Conservation (phyloP, 2,888 invertebrate species). For the Macaria liturata region DNA sequence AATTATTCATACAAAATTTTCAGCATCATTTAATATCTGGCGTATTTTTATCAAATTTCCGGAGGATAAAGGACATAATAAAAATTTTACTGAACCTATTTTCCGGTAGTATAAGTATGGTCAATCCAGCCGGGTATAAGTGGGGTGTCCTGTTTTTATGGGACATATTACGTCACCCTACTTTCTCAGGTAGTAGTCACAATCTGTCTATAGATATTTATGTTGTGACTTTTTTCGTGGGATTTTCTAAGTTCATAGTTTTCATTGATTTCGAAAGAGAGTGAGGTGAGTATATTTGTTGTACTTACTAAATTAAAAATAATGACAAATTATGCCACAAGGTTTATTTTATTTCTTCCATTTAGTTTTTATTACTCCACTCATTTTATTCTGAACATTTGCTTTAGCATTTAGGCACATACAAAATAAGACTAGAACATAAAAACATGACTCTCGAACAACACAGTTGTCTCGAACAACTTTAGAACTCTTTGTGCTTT, state of each 20-base stretch:
- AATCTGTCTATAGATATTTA: constrained; percentile 51
- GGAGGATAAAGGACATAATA: constrained; percentile 47
- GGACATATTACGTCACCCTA: constrained; percentile 50
- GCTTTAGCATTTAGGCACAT: too few species aligned
- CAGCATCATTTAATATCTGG: constrained; percentile 47
- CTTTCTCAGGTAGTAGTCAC: constrained; percentile 43
- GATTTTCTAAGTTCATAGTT: neutral
- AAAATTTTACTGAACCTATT: constrained; percentile 61
- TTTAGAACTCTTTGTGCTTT: too few species aligned
- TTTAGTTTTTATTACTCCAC: too few species aligned
- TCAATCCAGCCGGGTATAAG: constrained; percentile 56
- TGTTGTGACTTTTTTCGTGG: constrained; percentile 37
- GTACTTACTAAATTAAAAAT: too few species aligned
- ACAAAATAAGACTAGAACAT: too few species aligned
- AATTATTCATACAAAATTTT: constrained; percentile 50
- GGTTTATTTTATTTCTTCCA: too few species aligned
- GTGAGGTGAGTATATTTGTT: too few species aligned
- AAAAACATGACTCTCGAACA: too few species aligned
- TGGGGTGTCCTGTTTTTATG: constrained; percentile 55
- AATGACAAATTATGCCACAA: too few species aligned
- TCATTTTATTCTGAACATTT: too few species aligned
- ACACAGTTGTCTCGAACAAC: too few species aligned
- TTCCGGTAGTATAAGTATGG: constrained; percentile 61
- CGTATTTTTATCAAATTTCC: constrained; percentile 48
- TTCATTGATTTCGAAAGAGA: too few species aligned